A percentile compares a stretch with the other conserved stretches of the same genome.
These are phyloP conservation scores for Hydropsyche tenuis DNA, from an alignment of 1,140 invertebrate species.

Conservation along the genomic window DNA sequence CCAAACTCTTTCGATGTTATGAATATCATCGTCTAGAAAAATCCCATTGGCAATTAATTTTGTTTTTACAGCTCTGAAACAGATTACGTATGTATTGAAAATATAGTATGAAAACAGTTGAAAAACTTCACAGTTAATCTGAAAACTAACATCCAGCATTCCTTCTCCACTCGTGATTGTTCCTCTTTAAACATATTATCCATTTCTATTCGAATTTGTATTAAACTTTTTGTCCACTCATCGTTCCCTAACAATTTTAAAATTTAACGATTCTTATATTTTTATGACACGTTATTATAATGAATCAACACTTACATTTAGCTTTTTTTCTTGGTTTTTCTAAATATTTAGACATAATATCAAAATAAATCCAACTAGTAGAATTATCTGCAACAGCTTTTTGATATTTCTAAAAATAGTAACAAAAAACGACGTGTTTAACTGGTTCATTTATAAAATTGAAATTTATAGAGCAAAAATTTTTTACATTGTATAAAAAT, in stretches of 20 bases:
- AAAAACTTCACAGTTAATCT: no score
- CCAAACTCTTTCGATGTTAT: slow-evolving; percentile 44
- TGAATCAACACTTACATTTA: no score
- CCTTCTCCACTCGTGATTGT: slow-evolving; percentile 26
- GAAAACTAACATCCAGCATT: slow-evolving; percentile 45
- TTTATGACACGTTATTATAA: no score
- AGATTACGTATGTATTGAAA: not conserved
- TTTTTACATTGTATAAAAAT: slow-evolving; percentile 34
- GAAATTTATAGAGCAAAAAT: not conserved
- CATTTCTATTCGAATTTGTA: slow-evolving; percentile 36
- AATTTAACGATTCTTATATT: not conserved
- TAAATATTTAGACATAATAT: slow-evolving; percentile 40
- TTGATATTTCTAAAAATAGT: slow-evolving; percentile 42
- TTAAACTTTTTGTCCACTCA: slow-evolving; percentile 43
- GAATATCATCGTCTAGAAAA: slow-evolving; percentile 29
- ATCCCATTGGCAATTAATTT: slow-evolving; percentile 39
- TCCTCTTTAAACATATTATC: slow-evolving; percentile 27
- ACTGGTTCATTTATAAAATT: no score
- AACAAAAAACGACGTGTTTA: not conserved
- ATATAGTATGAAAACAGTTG: no score
- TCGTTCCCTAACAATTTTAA: slow-evolving; percentile 40
- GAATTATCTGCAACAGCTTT: slow-evolving; percentile 43
- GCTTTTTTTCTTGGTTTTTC: slow-evolving; percentile 23
- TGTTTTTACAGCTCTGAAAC: slow-evolving; percentile 30
- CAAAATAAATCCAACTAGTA: slow-evolving; percentile 45